Evolutionary conservation across 2,113 vertebrate genomes (phyloP), one percentile per base, ranked within the genome.

Genomic region (Malurus alboscapulatus): DNA sequence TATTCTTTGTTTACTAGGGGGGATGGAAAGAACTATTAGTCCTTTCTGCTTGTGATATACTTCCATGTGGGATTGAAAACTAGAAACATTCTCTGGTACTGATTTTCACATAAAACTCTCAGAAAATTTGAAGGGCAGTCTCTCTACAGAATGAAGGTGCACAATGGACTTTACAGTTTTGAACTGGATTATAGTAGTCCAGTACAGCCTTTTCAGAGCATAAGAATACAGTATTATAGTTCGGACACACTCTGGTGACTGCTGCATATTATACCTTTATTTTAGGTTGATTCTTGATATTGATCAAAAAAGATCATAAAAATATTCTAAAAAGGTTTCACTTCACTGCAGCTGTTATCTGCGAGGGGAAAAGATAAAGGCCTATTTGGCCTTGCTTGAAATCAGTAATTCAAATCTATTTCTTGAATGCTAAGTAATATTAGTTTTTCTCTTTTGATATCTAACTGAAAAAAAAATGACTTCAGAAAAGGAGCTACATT

Each of bases 301-400:
- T 44, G 62, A 84, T 54, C 21, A 79, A 85, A 87, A 90, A 91
- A 47, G 19, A 75, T 26, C 2, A 7, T 50, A 91, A 65, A 89
- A 92, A 79, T 36, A 38, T 82, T 82, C 74, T 91, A 62, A 79
- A 85, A 92, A 89, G 34, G 50, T 42, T 79, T 90, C n/a, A n/a
- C 36, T 75, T 67, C 88, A 90, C 61, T 32, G 67, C 38, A 90
- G 30, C 36, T 78, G 66, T 82, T 93, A 59, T 36, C 75, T 84
- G 36, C 53, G 73, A 75, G 62, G n/a, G 34, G 30, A 19, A 65
- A 48, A 87, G 59, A 83, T 68, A 91, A 87, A 80, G 84, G 21
- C 20, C 80, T 67, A 45, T 86, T 75, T 67, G 62, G n/a, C 29
- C 50, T 96, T 87, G 66, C 54, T 77, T 72, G 48, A 73, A 82